Evolutionary conservation across 1,140 invertebrate genomes (phyloP).

Genomic region (Drosophila lacertosa): DNA sequence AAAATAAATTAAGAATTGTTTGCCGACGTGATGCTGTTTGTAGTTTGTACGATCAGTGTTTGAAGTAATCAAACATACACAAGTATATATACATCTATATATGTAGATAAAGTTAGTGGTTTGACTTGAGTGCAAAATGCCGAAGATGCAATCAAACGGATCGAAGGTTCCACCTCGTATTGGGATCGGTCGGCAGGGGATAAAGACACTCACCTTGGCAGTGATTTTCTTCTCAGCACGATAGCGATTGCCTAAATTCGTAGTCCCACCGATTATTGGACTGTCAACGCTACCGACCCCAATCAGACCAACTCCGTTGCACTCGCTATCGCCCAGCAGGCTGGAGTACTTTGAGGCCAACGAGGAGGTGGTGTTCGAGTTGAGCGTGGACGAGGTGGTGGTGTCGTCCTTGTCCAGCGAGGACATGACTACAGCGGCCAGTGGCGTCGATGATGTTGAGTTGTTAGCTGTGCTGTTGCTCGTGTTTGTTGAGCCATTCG

Average conservation of each 20-base stretch:
- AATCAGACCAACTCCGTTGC: slow-evolving; percentile 56
- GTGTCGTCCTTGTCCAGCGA: slow-evolving; percentile 77
- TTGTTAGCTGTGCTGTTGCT: slow-evolving; percentile 81
- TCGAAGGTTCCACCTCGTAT: slow-evolving; percentile 1
- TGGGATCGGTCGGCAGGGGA: background rate
- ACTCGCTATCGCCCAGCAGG: slow-evolving; percentile 76
- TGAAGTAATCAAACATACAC: slow-evolving; percentile 1
- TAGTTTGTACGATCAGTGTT: no score
- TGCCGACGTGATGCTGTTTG: background rate
- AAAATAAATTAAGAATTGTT: slow-evolving; percentile 9
- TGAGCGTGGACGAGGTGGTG: slow-evolving; percentile 74
- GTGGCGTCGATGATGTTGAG: slow-evolving; percentile 74
- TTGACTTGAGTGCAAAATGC: slow-evolving; percentile 3
- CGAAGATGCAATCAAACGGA: slow-evolving; percentile 8
- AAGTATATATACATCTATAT: background rate
- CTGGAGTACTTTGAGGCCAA: slow-evolving; percentile 79
- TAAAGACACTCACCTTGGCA: slow-evolving; percentile 76
- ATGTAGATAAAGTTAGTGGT: background rate
- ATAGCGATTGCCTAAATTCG: slow-evolving; percentile 79
- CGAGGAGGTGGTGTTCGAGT: slow-evolving; percentile 79
- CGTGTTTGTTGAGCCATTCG: slow-evolving; percentile 73
- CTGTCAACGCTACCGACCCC: slow-evolving; percentile 57
- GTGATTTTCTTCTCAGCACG: slow-evolving; percentile 84
- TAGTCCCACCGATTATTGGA: slow-evolving; percentile 57
- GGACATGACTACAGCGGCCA: slow-evolving; percentile 73